Evolutionary conservation across 2,113 vertebrate species (phyloP), one percentile per base, ranked within the genome.

Genomic region (Symphodus melops): DNA sequence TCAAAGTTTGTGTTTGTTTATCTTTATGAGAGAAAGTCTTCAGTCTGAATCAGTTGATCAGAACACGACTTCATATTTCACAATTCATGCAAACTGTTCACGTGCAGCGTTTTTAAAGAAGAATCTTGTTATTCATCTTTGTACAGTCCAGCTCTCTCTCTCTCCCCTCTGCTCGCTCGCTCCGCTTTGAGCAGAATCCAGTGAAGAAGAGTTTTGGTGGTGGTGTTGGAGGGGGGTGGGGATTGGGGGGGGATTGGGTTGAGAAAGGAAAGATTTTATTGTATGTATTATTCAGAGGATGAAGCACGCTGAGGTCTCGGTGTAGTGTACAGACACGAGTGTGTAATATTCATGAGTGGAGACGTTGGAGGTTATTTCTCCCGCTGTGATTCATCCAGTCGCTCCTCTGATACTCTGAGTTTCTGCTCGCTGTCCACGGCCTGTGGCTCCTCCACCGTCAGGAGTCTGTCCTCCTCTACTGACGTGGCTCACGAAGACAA

Each of bases 301-400:
- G 71, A 86, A 81, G 80, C 73, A 71, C 79, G 83, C 90, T 79
- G 84, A 92, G 92, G 93, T 93, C 92, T 82, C 72, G 79, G 68
- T 66, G 88, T 87, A 87, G 91, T 91, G 88, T 84, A 78, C 54
- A 72, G 89, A 86, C 73, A 77, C 39, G 66, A 63, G 70, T 25
- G 46, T 91, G 75, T 88, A 92, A 92, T 89, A 93, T 94, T 92
- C 53, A 94, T 94, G 81, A 79, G 77, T 20, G 70, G 59, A 83
- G 88, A 91, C 63, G 83, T 75, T 72, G 75, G 81, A 71, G 76
- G 79, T 79, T 82, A 68, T 75, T 84, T 74, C 56, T 66, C 64
- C 74, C 65, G 59, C 56, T 48, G 61, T 23, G 51, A 76, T 72
- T 52, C 57, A 28, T 83, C 72, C 67, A 44, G 67, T 68, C 8